Percentiles rank a stretch among this genome's conserved stretches.
Conservation (phyloP, 2,797 vertebrate genomes). For the Bradypodion pumilum region DNA sequence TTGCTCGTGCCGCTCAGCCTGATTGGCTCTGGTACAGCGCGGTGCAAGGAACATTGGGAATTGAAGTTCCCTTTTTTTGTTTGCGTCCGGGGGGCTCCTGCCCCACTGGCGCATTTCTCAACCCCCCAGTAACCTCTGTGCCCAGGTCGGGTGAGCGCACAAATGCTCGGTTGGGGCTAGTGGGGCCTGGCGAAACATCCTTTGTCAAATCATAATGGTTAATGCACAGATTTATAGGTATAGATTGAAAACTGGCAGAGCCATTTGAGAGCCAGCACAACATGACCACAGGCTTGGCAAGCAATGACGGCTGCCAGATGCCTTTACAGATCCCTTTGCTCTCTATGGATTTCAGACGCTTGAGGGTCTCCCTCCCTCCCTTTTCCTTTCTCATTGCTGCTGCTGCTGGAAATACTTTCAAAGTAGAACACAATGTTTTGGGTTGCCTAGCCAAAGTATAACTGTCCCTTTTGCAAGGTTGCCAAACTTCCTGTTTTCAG, state of each 20-base stretch:
- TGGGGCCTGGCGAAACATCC: no score
- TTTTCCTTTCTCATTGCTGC: slow-evolving; percentile 10
- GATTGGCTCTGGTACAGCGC: no score
- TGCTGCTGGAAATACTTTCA: slow-evolving; percentile 71
- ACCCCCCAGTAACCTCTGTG: no score
- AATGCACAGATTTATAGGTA: no score
- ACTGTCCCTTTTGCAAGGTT: slow-evolving; percentile 75
- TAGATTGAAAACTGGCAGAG: slow-evolving; percentile 76
- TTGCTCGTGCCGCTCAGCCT: no score
- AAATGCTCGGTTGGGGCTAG: no score
- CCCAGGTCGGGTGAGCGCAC: no score
- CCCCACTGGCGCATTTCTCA: no score
- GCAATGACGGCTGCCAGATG: slow-evolving; percentile 70
- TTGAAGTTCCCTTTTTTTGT: no score
- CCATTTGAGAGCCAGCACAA: slow-evolving; percentile 67
- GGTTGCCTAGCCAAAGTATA: slow-evolving; percentile 74
- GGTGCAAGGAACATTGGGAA: no score
- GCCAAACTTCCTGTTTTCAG: slow-evolving; percentile 86
- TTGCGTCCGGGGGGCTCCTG: no score
- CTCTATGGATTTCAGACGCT: slow-evolving; percentile 77
- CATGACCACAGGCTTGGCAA: slow-evolving; percentile 73
- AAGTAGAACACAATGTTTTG: slow-evolving; percentile 76
- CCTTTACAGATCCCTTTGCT: slow-evolving; percentile 74
- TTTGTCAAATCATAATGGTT: no score
- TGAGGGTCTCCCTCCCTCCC: neutral